Evolutionary conservation across 2,888 invertebrate species (phyloP).

Genomic region (Tolmerus cingulatus): DNA sequence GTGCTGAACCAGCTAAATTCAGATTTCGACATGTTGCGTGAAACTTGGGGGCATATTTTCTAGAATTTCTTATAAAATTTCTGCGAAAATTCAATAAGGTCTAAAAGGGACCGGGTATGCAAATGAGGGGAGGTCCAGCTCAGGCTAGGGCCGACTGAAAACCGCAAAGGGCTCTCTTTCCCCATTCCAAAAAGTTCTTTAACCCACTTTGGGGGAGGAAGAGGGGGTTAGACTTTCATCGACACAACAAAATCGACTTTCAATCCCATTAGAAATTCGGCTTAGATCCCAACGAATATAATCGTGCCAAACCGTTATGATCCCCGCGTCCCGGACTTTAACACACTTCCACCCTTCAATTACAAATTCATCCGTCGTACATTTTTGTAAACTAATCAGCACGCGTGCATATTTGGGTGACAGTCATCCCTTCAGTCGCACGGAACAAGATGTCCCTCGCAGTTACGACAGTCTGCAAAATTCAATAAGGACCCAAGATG

Average conservation of each 20-base stretch:
- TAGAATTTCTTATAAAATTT: conserved; percentile 8
- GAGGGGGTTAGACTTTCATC: conserved; percentile 31
- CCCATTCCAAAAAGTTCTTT: background rate
- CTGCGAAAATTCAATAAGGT: conserved; percentile 24
- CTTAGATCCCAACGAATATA: conserved; percentile 30
- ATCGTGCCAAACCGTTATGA: conserved; percentile 41
- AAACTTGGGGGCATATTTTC: background rate
- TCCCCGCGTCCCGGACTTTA: background rate
- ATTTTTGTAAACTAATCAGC: conserved; percentile 48
- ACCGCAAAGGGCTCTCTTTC: conserved; percentile 18
- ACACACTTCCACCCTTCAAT: conserved; percentile 43
- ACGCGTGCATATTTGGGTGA: conserved; percentile 49
- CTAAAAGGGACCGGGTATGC: conserved; percentile 41
- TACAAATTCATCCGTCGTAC: conserved; percentile 48
- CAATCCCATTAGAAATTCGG: conserved; percentile 48
- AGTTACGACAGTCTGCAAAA: conserved; percentile 41
- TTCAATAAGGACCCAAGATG: conserved; percentile 44
- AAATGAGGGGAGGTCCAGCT: conserved; percentile 43
- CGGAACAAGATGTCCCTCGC: conserved; percentile 40
- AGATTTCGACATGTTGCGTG: background rate
- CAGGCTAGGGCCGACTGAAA: background rate
- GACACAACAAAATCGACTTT: conserved; percentile 46
- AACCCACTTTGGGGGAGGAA: background rate
- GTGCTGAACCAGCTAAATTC: background rate
- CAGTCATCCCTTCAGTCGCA: conserved; percentile 44